Conservation (phyloP, 2,888 invertebrate genomes). For the Alviniconcha strummeri region DNA sequence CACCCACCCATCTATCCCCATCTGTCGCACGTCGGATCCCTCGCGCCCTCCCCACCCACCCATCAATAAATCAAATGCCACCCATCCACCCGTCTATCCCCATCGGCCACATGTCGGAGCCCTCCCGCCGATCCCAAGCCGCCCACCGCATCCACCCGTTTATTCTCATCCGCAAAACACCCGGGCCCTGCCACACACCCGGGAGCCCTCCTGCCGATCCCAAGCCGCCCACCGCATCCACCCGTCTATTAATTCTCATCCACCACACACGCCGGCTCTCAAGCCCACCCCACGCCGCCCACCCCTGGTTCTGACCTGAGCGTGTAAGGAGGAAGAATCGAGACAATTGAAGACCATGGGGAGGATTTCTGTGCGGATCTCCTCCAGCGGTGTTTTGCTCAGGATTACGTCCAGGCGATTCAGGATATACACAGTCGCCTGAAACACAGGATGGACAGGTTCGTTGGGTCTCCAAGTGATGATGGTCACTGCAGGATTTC, state of each 20-base stretch:
- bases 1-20: background rate
- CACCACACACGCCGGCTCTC: background rate
- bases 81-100: background rate
- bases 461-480: too few relatives aligned
- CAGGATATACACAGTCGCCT: constrained; percentile 88
- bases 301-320: constrained; percentile 81
- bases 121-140: too few relatives aligned
- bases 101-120: background rate
- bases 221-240: background rate
- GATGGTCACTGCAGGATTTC: too few relatives aligned
- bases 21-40: background rate
- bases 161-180: background rate
- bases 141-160: background rate
- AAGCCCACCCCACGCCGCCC: background rate
- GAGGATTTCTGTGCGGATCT: constrained; percentile 86
- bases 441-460: constrained; percentile 23
- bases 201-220: too few relatives aligned
- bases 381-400: constrained; percentile 88
- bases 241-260: background rate
- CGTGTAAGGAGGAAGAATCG: constrained; percentile 90
- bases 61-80: background rate
- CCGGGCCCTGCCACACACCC: background rate
- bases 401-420: constrained; percentile 92
- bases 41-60: background rate
- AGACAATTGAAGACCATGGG: constrained; percentile 90